Percentiles rank a stretch among this genome's conserved stretches.
Conservation (phyloP, 1,140 invertebrate genomes). For the Temnothorax longispinosus region DNA sequence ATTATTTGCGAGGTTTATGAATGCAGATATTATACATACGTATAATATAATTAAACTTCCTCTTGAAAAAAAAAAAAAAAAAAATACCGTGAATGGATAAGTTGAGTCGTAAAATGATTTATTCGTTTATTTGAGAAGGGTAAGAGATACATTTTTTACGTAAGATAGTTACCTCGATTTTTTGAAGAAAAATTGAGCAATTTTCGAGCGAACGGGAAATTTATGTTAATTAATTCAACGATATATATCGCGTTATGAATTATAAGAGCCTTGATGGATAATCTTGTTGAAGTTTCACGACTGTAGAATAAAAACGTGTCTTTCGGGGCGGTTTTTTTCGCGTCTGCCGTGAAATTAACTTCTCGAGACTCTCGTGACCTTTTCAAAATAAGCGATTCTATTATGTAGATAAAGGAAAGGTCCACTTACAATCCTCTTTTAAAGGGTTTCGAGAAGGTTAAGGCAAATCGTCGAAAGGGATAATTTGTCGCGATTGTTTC, state of each 20-base stretch:
- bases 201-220: constrained; percentile 21
- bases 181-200: constrained; percentile 34
- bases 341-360: constrained; percentile 42
- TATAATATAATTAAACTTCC: not conserved
- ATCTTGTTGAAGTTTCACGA: constrained; percentile 31
- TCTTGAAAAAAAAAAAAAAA: not conserved
- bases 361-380: constrained; percentile 34
- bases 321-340: constrained; percentile 7
- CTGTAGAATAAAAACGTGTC: constrained; percentile 28
- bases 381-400: constrained; percentile 50
- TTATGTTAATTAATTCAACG: constrained; percentile 45
- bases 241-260: constrained; percentile 29
- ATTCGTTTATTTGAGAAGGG: not conserved
- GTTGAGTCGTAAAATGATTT: not conserved
- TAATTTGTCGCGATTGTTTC: constrained; percentile 66
- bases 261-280: constrained; percentile 32
- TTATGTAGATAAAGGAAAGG: constrained; percentile 30
- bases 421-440: constrained; percentile 23
- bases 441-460: constrained; percentile 39
- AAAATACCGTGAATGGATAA: not conserved
- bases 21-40: not conserved
- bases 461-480: constrained; percentile 29
- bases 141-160: constrained; percentile 8
- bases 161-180: constrained; percentile 1
- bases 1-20: not conserved